Evolutionary conservation across 2,888 invertebrate species (phyloP).

Genomic region (Seira musarum): DNA sequence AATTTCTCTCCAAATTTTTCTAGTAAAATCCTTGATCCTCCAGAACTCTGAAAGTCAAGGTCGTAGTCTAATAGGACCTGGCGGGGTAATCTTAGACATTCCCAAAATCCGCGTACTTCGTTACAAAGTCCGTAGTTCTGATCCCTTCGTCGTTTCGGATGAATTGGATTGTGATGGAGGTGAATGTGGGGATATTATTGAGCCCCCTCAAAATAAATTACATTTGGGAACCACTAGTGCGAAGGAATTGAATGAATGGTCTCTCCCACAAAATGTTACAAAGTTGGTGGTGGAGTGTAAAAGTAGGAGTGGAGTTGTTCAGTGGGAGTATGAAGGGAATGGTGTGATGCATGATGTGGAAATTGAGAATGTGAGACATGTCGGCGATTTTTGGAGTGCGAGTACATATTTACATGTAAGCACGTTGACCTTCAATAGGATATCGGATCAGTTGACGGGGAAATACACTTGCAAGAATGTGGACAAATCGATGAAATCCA

Average conservation of each 20-base stretch:
- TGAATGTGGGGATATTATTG: slow-evolving; percentile 57
- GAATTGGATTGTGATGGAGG: slow-evolving; percentile 53
- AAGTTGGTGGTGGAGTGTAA: slow-evolving; percentile 59
- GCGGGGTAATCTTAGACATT: slow-evolving; percentile 50
- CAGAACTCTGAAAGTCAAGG: slow-evolving; percentile 31
- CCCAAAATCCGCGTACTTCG: slow-evolving; percentile 55
- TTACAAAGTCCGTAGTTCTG: slow-evolving; percentile 52
- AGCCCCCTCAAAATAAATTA: slow-evolving; percentile 37
- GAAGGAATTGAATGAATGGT: slow-evolving; percentile 56
- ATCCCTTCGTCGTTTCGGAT: slow-evolving; percentile 51
- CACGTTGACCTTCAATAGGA: slow-evolving; percentile 38
- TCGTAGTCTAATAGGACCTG: slow-evolving; percentile 35
- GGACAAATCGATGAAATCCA: slow-evolving; percentile 47
- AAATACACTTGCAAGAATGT: slow-evolving; percentile 55
- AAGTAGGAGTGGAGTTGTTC: slow-evolving; percentile 58
- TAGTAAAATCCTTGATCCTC: too few species aligned
- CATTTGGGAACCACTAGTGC: slow-evolving; percentile 46
- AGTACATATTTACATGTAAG: slow-evolving; percentile 53
- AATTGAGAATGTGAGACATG: slow-evolving; percentile 50
- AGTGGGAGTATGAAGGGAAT: slow-evolving; percentile 64
- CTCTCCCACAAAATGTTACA: slow-evolving; percentile 60
- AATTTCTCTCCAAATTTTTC: too few species aligned
- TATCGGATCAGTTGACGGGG: slow-evolving; percentile 55
- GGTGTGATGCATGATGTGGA: slow-evolving; percentile 61
- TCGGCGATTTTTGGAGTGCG: slow-evolving; percentile 57